Evolutionary conservation across 2,797 vertebrate genomes (phyloP), one percentile per base, ranked within the genome.

Genomic region (Oreortyx pictus): DNA sequence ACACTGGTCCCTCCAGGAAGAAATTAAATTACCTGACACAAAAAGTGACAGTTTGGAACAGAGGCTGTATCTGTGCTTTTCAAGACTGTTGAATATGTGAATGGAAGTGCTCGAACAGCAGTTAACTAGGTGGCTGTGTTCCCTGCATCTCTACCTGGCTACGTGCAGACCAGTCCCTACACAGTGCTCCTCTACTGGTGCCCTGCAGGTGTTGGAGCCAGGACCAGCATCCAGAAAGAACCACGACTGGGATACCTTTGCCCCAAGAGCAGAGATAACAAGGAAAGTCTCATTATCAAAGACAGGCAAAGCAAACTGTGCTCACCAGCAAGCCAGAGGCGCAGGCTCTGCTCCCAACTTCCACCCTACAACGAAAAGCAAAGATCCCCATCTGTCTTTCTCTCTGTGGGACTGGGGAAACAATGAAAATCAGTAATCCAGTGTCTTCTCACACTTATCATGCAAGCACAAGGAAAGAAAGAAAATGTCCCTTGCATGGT

Each of bases 21-120:
- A 96, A 96, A 96, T 94, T 95, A 95, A 96, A 96, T 96, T 95
- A 96, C 86, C 92, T 91, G 86, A 86, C 94, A 94, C 72, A 95
- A 80, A 94, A 95, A 96, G 88, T 78, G 92, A 92, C 86, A 91
- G 89, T 74, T 92, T 92, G 93, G 87, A 94, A 95, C 92, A 89
- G 82, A 92, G 80, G 74, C 80, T 33, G 50, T 79, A 88, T 90
- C 92, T 93, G 94, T 90, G 84, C 94, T 92, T 92, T 90, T 84
- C 80, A 93, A 75, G 92, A 85, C 92, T 85, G 86, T 67, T 84
- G 56, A 95, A 89, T 49, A 70, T 68, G 29, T 88, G 94, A 86
- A 84, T 91, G 81, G 82, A 96, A 94, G 93, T 94, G 82, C 64
- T 59, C 12, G 54, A 95, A 57, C 23, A 86, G 93, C 74, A 93